Base-by-base conservation (phyloP, 1,140 invertebrate genomes). In the Araneus ventricosus region DNA sequence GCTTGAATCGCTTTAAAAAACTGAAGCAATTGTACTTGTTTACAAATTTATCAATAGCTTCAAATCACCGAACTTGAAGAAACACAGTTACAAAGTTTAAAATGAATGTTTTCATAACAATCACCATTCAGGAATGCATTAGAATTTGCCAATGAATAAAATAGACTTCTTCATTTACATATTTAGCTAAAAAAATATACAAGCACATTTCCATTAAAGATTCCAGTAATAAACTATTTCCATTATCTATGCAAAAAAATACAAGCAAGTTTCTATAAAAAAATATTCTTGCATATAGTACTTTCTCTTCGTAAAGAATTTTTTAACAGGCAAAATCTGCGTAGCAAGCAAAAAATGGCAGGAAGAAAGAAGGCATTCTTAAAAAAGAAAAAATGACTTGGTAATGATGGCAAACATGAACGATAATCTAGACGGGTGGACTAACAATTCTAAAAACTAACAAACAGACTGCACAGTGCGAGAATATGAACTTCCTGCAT, bases 211-310 rank as follows among this genome's bases (percentile, higher is more conserved):
- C 34, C 34, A 37, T 34, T 20, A 30, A 75, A 34, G 30, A 75
- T 75, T 75, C 30, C 30, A 75, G 5, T 75, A 17, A n/a, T 67
- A 67, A 34, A 75, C 14, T 37, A 37, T 34, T 75, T 75, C 34
- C 30, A 34, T 37, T 37, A 75, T 37, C 70, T 75, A 75, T 75
- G 70, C 70, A 75, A 63, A 63, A 37, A 67, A 75, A 75, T 75
- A 34, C 4, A 75, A 75, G 17, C 70, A 75, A 37, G 37, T 75
- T 20, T 75, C 30, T 75, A 75, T 75, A 75, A 75, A 75, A n/a
- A 52, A 75, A 75, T 75, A 75, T 34, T 14, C 34, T 20, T 70
- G n/a, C 27, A 30, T 30, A 70, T 14, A 30, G 17, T 17, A 30
- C 34, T 34, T 75, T 27, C 7, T 75, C 30, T 75, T 75, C 70